phyloP scores from a whole-genome alignment of 2,797 vertebrate species.

The Vultur gryphus region DNA sequence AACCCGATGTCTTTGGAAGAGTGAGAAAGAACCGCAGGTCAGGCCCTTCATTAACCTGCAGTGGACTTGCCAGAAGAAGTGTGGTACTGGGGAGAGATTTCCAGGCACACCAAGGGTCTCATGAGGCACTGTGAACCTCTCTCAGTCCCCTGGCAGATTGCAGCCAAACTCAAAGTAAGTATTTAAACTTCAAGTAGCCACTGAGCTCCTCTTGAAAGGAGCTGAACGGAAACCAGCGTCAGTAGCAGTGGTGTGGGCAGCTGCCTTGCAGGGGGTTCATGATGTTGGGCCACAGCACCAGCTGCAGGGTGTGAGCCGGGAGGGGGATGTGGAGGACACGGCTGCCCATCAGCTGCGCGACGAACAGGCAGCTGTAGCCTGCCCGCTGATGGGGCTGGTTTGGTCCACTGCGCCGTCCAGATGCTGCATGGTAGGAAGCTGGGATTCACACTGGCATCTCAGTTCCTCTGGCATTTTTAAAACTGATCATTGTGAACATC shows the following conservation, averaged over 20 bases:
- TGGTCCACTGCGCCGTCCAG: neutral
- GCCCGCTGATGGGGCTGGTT: neutral
- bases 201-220: neutral
- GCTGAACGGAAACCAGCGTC: neutral
- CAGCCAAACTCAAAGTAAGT: neutral
- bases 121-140: neutral
- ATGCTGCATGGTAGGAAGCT: neutral
- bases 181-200: neutral
- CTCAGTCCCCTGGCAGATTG: neutral
- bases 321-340: neutral
- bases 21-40: neutral
- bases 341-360: neutral
- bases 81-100: neutral
- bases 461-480: neutral
- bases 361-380: neutral
- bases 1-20: neutral
- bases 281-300: neutral
- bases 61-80: neutral
- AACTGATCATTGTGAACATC: neutral
- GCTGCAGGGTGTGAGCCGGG: neutral
- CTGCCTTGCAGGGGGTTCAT: rapidly evolving
- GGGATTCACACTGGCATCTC: neutral
- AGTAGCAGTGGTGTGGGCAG: neutral
- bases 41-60: neutral
- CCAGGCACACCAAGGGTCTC: neutral